These are phyloP conservation scores for Enteromius thamalakanensis DNA, from an alignment of 2,797 vertebrate genomes.

Conservation along the genomic window DNA sequence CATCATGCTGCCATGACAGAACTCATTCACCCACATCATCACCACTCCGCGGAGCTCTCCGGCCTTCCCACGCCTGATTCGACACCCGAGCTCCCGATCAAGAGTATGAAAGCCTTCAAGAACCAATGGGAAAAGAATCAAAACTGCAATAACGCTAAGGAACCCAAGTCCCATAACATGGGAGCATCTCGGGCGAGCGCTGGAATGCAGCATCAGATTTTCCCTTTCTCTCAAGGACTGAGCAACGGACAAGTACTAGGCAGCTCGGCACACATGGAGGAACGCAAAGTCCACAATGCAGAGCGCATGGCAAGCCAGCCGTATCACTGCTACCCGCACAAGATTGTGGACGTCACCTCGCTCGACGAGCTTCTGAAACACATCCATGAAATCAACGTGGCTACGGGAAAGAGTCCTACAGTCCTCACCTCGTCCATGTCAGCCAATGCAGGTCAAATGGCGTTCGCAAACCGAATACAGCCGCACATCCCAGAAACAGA, in stretches of 20 bases:
- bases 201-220: slow-evolving; percentile 78
- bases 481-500: slow-evolving; percentile 83
- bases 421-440: slow-evolving; percentile 77
- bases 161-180: slow-evolving; percentile 76
- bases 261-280: slow-evolving; percentile 74
- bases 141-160: slow-evolving; percentile 92
- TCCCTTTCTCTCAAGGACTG: slow-evolving; percentile 77
- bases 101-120: slow-evolving; percentile 85
- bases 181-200: slow-evolving; percentile 75
- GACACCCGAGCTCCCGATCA: slow-evolving; percentile 88
- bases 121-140: slow-evolving; percentile 92
- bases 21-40: slow-evolving; percentile 76
- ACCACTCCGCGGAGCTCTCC: slow-evolving; percentile 84
- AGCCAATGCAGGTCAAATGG: slow-evolving; percentile 71
- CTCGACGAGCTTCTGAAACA: slow-evolving; percentile 89
- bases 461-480: slow-evolving; percentile 80
- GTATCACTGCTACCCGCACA: slow-evolving; percentile 80
- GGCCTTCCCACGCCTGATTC: slow-evolving; percentile 91
- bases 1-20: slow-evolving; percentile 78
- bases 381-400: slow-evolving; percentile 80
- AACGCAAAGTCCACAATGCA: slow-evolving; percentile 83
- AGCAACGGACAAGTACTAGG: slow-evolving; percentile 74
- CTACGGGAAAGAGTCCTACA: slow-evolving; percentile 72
- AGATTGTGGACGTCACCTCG: slow-evolving; percentile 87
- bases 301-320: slow-evolving; percentile 81